Evolutionary conservation across 2,888 invertebrate genomes (phyloP), one percentile per base, ranked within the genome.

Genomic region (Incurvaria masculella): DNA sequence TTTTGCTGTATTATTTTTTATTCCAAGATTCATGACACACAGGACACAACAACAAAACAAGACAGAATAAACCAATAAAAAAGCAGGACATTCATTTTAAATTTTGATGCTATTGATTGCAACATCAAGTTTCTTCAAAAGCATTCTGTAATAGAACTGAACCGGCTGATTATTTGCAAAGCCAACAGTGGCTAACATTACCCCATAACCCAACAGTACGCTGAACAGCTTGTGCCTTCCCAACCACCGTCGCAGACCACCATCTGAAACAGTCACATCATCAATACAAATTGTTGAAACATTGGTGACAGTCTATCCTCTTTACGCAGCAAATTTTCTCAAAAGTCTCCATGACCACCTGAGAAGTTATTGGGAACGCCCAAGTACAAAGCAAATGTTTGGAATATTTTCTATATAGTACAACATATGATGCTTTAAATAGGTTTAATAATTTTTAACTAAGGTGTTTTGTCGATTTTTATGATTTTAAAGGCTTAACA

Each of bases 101-200:
- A 66, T 62, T 69, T 71, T 75, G 18, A 66, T 63, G 47, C 62
- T 59, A 56, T 60, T 68, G 45, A 68, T 65, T 23, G 69, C 72
- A 47, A 72, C 52, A 52, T 75, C 75, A 14, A 79, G 57, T 53
- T 78, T 79, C 58, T 73, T 79, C 57, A 76, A 55, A 41, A 84
- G 61, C 57, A 81, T 68, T 68, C 78, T 79, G 57, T 81, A 82
- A 60, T 83, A 85, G 63, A 85, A 84, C 66, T 85, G 74, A 46
- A 83, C 74, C 45, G 81, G 81, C 57, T 81, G 82, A 59, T 84
- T 85, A 56, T 85, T 84, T 11, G 83, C 81, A 48, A 86, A 69
- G 21, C 86, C 85, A 55, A 86, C 81, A 10, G 85, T 82, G 17
- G 83, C 80, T 49, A 87, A 64, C 63, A 87, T 72, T 51, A 86